These are phyloP conservation scores for Dysidea cf. avara DNA, from an alignment of 37 sponge, comb jelly and placozoan species.

Conservation along the genomic window DNA sequence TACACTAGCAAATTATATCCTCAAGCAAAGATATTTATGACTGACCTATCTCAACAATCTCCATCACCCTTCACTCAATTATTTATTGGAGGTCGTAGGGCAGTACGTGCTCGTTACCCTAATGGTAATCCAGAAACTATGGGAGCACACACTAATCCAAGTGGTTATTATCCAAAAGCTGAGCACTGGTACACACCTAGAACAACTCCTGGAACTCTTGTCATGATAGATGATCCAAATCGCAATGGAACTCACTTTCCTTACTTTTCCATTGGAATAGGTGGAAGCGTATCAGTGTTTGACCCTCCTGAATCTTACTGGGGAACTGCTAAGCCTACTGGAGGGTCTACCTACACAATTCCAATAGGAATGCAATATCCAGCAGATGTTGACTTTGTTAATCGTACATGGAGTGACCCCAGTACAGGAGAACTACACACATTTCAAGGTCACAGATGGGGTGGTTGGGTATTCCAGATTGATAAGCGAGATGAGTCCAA, in stretches of 20 bases:
- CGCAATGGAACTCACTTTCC: constrained; percentile 39
- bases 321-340: constrained; percentile 34
- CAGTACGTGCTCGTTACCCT: constrained; percentile 56
- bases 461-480: constrained; percentile 51
- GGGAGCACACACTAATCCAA: constrained; percentile 59
- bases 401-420: constrained; percentile 39
- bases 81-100: constrained; percentile 37
- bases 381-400: constrained; percentile 16
- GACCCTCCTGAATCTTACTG: constrained; percentile 70
- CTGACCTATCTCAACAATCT: constrained; percentile 51
- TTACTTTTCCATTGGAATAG: constrained; percentile 48
- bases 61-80: constrained; percentile 25
- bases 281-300: constrained; percentile 41
- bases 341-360: constrained; percentile 27
- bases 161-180: constrained; percentile 42
- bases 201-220: constrained; percentile 13
- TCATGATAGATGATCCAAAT: constrained; percentile 22
- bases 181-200: constrained; percentile 25
- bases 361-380: constrained; percentile 43
- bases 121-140: constrained; percentile 50
- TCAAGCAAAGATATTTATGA: constrained; percentile 6
- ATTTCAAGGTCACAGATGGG: constrained; percentile 44
- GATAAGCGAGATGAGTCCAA: constrained; percentile 9
- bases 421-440: constrained; percentile 44
- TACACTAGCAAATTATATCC: constrained; percentile 29